A percentile compares a stretch with the other conserved stretches of the same genome.
These are phyloP conservation scores for Tridacna crocea DNA, from an alignment of 2,888 invertebrate genomes.

Conservation along the genomic window DNA sequence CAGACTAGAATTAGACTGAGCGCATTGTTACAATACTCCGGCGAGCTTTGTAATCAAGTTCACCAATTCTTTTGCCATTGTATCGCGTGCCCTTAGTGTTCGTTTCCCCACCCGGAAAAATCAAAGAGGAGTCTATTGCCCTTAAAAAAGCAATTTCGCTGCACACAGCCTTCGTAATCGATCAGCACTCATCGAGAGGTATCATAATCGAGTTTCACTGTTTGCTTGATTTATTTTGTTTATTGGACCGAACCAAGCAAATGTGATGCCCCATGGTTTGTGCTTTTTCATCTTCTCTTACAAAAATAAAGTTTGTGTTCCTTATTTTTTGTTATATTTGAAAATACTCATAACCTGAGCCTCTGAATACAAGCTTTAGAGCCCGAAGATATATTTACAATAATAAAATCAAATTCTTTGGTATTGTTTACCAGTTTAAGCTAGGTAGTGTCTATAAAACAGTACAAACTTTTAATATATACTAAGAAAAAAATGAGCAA, in stretches of 20 bases:
- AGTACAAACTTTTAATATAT: no score
- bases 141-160: conserved; percentile 17
- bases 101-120: conserved; percentile 13
- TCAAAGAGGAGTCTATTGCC: conserved; percentile 22
- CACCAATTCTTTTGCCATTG: conserved; percentile 11
- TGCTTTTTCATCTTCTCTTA: no score
- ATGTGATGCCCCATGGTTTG: conserved; percentile 4
- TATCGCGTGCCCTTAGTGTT: conserved; percentile 16
- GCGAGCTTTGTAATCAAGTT: conserved; percentile 18
- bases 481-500: no score
- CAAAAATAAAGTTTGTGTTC: no score
- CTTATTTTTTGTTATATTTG: no score
- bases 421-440: no score
- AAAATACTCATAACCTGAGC: no score
- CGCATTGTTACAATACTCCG: conserved; percentile 9
- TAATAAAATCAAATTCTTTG: no score
- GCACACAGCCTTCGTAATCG: conserved; percentile 23
- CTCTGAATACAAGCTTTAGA: no score
- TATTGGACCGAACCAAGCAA: conserved; percentile 19
- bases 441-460: no score
- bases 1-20: conserved; percentile 3
- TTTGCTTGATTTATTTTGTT: conserved; percentile 24
- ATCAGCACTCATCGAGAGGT: conserved; percentile 17
- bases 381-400: no score
- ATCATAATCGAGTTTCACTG: conserved; percentile 24